Percentiles rank a stretch among this genome's conserved stretches.
phyloP scores from a whole-genome alignment of 2,888 invertebrate genomes.

The Sinopyrophorus schimmeli region DNA sequence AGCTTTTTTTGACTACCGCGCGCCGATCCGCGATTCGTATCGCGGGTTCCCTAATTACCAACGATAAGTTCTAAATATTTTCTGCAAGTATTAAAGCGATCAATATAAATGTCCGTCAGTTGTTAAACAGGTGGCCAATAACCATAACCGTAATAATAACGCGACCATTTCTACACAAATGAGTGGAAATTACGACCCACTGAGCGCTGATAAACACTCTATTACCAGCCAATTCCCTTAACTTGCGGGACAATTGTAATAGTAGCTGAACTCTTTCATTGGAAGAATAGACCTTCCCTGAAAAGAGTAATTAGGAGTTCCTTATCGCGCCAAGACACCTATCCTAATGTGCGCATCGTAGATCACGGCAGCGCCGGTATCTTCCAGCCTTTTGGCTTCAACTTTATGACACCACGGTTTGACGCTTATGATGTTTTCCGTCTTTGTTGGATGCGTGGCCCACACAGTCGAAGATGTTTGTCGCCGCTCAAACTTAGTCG shows the following conservation, averaged over 20 bases:
- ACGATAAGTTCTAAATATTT: not conserved
- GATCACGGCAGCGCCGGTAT: conserved; percentile 45
- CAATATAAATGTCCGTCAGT: conserved; percentile 41
- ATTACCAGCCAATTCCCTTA: conserved; percentile 54
- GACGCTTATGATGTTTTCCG: conserved; percentile 53
- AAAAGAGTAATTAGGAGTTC: conserved; percentile 44
- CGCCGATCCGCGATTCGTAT: no score
- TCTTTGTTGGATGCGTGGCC: conserved; percentile 45
- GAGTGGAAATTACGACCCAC: conserved; percentile 58
- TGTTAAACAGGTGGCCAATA: conserved; percentile 58
- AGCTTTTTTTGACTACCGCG: not conserved
- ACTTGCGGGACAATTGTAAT: conserved; percentile 43
- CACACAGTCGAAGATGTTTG: conserved; percentile 33
- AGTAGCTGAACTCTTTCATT: conserved; percentile 29
- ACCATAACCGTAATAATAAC: conserved; percentile 59
- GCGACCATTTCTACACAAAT: conserved; percentile 59
- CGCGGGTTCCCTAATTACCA: not conserved
- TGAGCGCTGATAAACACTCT: conserved; percentile 56
- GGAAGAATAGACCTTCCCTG: conserved; percentile 33
- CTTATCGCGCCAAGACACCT: conserved; percentile 46
- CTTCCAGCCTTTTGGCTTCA: conserved; percentile 49
- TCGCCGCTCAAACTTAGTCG: conserved; percentile 43
- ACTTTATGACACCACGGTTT: conserved; percentile 54
- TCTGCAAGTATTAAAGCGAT: conserved; percentile 25
- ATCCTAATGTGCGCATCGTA: conserved; percentile 43